These are phyloP conservation scores for Polylopha cassiicola DNA, from an alignment of 2,888 invertebrate genomes.

Conservation along the genomic window DNA sequence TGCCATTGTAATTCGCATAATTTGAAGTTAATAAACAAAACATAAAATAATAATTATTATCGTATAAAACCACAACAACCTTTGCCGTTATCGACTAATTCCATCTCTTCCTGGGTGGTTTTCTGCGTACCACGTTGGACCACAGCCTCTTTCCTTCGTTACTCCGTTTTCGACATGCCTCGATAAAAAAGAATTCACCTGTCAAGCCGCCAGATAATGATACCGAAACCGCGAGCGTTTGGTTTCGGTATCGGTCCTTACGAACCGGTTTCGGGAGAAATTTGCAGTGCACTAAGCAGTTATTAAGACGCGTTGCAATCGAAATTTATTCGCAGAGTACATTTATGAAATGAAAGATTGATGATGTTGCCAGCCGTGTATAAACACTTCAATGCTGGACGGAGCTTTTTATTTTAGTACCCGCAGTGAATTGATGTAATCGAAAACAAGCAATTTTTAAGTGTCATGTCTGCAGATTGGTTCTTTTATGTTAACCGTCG, in stretches of 20 bases:
- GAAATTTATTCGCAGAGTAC: slow-evolving; percentile 33
- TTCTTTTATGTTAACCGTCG: no score
- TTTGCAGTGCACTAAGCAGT: slow-evolving; percentile 38
- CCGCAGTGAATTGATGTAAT: no score
- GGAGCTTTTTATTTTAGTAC: slow-evolving; percentile 1
- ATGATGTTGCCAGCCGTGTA: slow-evolving; percentile 4
- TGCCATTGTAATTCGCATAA: no score
- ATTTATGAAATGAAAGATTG: slow-evolving; percentile 11
- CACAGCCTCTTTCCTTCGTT: slow-evolving; percentile 10
- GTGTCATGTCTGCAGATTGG: no score
- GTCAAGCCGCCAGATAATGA: slow-evolving; percentile 35
- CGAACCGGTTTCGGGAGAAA: slow-evolving; percentile 35
- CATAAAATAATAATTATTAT: slow-evolving; percentile 12
- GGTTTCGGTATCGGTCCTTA: slow-evolving; percentile 25
- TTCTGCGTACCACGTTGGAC: slow-evolving; percentile 11
- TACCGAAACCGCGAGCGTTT: slow-evolving; percentile 25
- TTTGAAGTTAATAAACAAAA: background rate
- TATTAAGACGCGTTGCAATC: slow-evolving; percentile 32
- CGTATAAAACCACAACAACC: no score
- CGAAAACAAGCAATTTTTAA: no score
- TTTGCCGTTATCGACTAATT: background rate
- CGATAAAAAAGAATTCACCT: slow-evolving; percentile 46
- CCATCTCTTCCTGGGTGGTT: slow-evolving; percentile 1
- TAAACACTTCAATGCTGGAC: no score
- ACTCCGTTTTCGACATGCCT: slow-evolving; percentile 26